phyloP scores from a whole-genome alignment of 2,113 vertebrate species.

The Chitala chitala region DNA sequence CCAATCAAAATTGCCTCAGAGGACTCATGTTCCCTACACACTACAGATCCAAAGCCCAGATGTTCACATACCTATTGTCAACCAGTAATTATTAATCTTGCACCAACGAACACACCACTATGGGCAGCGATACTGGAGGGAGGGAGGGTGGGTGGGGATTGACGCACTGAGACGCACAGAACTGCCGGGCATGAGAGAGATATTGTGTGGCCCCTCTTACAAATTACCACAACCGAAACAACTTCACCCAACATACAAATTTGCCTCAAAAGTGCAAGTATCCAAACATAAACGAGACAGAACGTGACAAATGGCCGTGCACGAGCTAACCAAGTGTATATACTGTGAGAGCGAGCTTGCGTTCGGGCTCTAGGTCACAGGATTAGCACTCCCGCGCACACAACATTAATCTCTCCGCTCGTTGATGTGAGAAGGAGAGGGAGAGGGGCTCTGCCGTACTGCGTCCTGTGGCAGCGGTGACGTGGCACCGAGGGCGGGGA shows the following conservation, averaged over 20 bases:
- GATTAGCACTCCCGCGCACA: slow-evolving; percentile 10
- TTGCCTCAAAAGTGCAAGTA: neutral
- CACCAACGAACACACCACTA: neutral
- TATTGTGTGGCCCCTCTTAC: neutral
- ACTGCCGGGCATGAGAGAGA: neutral
- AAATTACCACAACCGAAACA: neutral
- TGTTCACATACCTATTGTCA: neutral
- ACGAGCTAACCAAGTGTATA: neutral
- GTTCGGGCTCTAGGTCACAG: slow-evolving; percentile 12
- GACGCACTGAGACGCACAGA: no score
- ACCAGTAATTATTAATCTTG: slow-evolving; percentile 1
- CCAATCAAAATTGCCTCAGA: neutral
- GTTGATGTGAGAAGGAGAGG: slow-evolving; percentile 20
- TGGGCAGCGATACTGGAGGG: neutral
- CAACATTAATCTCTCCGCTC: slow-evolving; percentile 21
- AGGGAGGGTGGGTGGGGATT: neutral
- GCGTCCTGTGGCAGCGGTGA: slow-evolving; percentile 4
- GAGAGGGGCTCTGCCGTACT: neutral
- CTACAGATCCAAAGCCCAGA: slow-evolving; percentile 9
- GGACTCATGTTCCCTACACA: neutral
- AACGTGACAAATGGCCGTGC: slow-evolving; percentile 8
- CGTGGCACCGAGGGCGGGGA: neutral
- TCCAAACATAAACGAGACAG: neutral
- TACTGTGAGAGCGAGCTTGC: slow-evolving; percentile 13
- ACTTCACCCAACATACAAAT: neutral